A percentile compares a stretch with the other conserved stretches of the same genome.
Conservation (phyloP, 2,113 vertebrate genomes). For the Felis chaus region DNA sequence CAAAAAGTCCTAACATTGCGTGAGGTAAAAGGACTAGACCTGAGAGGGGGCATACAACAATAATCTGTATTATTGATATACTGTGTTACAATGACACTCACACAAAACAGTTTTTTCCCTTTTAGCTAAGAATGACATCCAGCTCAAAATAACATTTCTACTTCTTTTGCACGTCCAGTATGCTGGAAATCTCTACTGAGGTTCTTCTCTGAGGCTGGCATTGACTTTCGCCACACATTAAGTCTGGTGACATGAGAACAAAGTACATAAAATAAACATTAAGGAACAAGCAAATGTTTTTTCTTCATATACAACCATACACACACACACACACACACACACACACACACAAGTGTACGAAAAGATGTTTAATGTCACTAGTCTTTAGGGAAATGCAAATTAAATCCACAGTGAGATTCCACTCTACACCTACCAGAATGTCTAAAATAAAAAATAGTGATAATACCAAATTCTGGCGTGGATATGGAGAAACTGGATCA, state of each 20-base stretch:
- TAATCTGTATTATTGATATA: constrained; percentile 46
- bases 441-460: constrained; percentile 24
- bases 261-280: background rate
- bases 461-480: background rate
- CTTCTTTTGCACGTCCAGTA: constrained; percentile 34
- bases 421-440: background rate
- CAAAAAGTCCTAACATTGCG: constrained; percentile 59
- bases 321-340: background rate
- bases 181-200: constrained; percentile 30
- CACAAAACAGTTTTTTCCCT: constrained; percentile 52
- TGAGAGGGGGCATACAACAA: constrained; percentile 56
- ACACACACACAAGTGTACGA: background rate
- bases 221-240: constrained; percentile 6
- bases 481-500: background rate
- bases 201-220: background rate
- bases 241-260: constrained; percentile 4
- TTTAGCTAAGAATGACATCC: constrained; percentile 46
- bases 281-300: constrained; percentile 19
- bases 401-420: background rate
- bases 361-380: constrained; percentile 8
- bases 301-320: background rate
- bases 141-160: constrained; percentile 58
- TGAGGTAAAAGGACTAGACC: constrained; percentile 51
- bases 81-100: constrained; percentile 38
- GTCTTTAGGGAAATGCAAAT: constrained; percentile 4